These are phyloP conservation scores for Lucinisca nassula DNA, from an alignment of 2,888 invertebrate genomes.

Conservation along the genomic window DNA sequence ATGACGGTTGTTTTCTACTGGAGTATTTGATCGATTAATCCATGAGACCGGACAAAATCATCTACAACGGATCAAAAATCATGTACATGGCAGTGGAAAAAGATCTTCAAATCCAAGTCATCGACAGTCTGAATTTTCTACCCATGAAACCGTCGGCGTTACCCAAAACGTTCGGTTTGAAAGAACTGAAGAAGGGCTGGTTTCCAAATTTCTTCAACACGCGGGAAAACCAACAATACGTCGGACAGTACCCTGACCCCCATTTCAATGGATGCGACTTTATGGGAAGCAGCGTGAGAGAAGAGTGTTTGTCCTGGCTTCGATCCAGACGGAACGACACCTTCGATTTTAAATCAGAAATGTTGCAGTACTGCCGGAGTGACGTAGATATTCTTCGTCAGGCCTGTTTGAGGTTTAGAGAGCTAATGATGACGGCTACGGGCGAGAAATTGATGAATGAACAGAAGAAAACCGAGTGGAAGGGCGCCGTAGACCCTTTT, in stretches of 20 bases:
- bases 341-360: too few species aligned
- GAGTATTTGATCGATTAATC: slow-evolving; percentile 54
- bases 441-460: too few species aligned
- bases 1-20: slow-evolving; percentile 57
- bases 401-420: too few species aligned
- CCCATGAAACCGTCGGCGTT: slow-evolving; percentile 58
- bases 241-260: slow-evolving; percentile 55
- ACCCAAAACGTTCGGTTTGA: slow-evolving; percentile 57
- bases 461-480: slow-evolving; percentile 17
- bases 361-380: not conserved
- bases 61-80: slow-evolving; percentile 52
- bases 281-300: slow-evolving; percentile 36
- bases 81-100: slow-evolving; percentile 52
- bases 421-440: too few species aligned
- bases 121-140: slow-evolving; percentile 67
- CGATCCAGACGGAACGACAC: too few species aligned
- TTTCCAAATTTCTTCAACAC: slow-evolving; percentile 68
- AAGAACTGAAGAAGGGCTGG: slow-evolving; percentile 62
- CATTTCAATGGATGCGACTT: slow-evolving; percentile 51
- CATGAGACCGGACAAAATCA: slow-evolving; percentile 42
- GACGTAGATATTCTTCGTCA: too few species aligned
- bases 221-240: slow-evolving; percentile 56
- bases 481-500: slow-evolving; percentile 56
- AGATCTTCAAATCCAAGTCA: slow-evolving; percentile 53
- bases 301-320: slow-evolving; percentile 23